Evolutionary conservation across 35 echinoderm and acorn worm species (phyloP).

Genomic region (Chiridota heheva): DNA sequence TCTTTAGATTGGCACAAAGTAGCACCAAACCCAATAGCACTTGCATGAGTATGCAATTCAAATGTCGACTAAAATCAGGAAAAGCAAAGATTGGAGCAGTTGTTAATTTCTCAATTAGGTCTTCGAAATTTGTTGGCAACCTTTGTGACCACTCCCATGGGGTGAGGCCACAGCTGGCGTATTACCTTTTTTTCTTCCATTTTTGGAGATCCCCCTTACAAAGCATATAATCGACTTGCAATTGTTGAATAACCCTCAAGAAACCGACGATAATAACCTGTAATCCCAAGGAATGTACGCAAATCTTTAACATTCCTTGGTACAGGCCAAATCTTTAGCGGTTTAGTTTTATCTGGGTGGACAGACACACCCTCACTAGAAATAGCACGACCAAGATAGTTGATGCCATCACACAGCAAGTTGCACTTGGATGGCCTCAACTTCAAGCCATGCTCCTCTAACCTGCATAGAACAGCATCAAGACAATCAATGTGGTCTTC

Average conservation of each 20-base stretch:
- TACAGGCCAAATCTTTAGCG: conserved; percentile 16
- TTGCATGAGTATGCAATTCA: conserved; percentile 61
- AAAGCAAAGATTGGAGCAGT: conserved; percentile 46
- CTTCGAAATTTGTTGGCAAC: conserved; percentile 24
- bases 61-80: conserved; percentile 40
- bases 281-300: conserved; percentile 49
- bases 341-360: conserved; percentile 31
- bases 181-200: background rate
- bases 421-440: conserved; percentile 53
- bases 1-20: conserved; percentile 46
- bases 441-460: conserved; percentile 54
- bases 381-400: conserved; percentile 55
- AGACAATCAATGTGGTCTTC: conserved; percentile 39
- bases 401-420: conserved; percentile 7
- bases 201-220: conserved; percentile 9
- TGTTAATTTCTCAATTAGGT: conserved; percentile 25
- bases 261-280: conserved; percentile 61
- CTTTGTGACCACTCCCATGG: background rate
- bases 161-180: background rate
- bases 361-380: conserved; percentile 35
- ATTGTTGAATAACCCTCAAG: conserved; percentile 49
- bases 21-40: conserved; percentile 39
- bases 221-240: conserved; percentile 40
- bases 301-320: conserved; percentile 52
- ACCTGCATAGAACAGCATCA: conserved; percentile 25